These are phyloP conservation scores for Heliothis subflexa DNA, from an alignment of 1,140 invertebrate genomes.

Conservation along the genomic window DNA sequence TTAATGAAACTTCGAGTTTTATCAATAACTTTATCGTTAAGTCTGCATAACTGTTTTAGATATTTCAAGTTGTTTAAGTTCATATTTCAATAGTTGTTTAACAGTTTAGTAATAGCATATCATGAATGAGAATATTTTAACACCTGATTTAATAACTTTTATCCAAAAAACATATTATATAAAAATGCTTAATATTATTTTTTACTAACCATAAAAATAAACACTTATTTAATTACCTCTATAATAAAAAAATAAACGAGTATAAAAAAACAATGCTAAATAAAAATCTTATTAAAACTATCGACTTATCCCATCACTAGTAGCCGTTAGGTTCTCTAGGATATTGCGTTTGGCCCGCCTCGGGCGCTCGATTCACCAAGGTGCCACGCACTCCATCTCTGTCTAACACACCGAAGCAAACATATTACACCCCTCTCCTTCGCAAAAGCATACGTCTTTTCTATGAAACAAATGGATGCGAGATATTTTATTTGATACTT, in stretches of 20 bases:
- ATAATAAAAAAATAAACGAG: background rate
- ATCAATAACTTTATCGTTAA: too few species aligned
- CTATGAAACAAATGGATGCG: conserved; percentile 31
- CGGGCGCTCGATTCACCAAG: conserved; percentile 33
- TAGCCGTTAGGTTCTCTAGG: background rate
- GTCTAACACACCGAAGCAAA: background rate
- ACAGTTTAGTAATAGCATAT: too few species aligned
- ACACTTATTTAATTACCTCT: too few species aligned
- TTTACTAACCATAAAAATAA: too few species aligned
- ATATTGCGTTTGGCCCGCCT: conserved; percentile 43
- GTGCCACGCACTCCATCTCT: conserved; percentile 22
- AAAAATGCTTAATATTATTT: too few species aligned
- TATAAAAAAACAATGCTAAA: background rate
- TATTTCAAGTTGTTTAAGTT: too few species aligned
- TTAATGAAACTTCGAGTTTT: background rate
- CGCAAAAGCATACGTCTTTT: conserved; percentile 23
- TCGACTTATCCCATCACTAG: conserved; percentile 14
- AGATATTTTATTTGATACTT: conserved; percentile 38
- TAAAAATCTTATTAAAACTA: background rate
- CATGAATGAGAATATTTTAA: too few species aligned
- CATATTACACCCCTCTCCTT: conserved; percentile 11
- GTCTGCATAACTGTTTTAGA: too few species aligned
- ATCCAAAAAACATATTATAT: too few species aligned
- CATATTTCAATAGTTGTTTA: too few species aligned
- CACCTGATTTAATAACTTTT: too few species aligned